These are phyloP conservation scores for Apodemia duryi DNA, from an alignment of 2,888 invertebrate species.

Conservation along the genomic window DNA sequence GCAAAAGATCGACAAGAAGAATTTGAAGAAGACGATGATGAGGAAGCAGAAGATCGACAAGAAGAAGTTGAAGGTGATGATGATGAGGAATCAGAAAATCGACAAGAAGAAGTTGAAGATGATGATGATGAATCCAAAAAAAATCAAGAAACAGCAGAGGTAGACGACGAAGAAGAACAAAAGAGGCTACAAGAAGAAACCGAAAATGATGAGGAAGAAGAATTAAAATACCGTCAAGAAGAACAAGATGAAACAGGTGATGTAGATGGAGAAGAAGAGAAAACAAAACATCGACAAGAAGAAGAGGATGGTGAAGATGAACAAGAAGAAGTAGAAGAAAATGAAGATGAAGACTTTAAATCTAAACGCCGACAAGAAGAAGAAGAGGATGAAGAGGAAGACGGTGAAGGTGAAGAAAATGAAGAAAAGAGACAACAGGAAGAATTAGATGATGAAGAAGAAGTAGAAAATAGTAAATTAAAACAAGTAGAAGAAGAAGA, in stretches of 20 bases:
- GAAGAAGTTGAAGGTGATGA: conserved; percentile 24
- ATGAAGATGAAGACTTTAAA: conserved; percentile 25
- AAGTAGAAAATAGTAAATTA: conserved; percentile 21
- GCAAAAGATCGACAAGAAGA: conserved; percentile 11
- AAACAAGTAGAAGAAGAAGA: conserved; percentile 24
- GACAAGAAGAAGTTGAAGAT: conserved; percentile 29
- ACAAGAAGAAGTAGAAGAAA: conserved; percentile 22
- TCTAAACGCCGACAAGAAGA: too few relatives aligned
- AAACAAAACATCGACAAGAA: conserved; percentile 22
- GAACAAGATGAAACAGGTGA: conserved; percentile 26
- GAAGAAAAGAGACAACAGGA: conserved; percentile 26
- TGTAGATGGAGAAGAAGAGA: conserved; percentile 24
- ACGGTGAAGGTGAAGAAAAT: neutral
- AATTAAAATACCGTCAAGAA: conserved; percentile 11
- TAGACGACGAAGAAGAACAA: conserved; percentile 23
- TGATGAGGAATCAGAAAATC: conserved; percentile 22
- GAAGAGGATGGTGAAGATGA: conserved; percentile 17
- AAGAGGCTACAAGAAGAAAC: conserved; percentile 22
- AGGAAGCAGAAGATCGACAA: conserved; percentile 27
- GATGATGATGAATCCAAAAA: conserved; percentile 28
- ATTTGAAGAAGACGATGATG: conserved; percentile 32
- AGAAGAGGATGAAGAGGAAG: too few relatives aligned
- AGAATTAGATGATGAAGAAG: conserved; percentile 26
- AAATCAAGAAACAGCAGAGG: conserved; percentile 29
- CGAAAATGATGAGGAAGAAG: conserved; percentile 17